phyloP scores from a whole-genome alignment of 2,888 invertebrate genomes.

The Oscheius sp. region DNA sequence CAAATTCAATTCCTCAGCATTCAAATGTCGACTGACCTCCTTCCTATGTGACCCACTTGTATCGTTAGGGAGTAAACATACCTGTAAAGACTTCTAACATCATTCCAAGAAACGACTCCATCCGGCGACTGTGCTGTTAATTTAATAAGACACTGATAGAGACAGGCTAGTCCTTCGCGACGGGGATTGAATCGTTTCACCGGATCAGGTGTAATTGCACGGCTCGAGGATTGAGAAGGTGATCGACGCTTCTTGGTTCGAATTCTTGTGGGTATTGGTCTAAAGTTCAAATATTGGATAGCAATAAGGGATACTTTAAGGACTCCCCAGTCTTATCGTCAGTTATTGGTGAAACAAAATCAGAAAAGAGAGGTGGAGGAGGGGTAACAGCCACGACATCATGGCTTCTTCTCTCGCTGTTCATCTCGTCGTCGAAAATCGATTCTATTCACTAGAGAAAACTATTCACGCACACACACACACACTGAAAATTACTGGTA shows the following conservation, averaged over 20 bases:
- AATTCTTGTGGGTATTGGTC: constrained; percentile 7
- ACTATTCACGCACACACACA: no score
- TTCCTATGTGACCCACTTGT: constrained; percentile 13
- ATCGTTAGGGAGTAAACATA: neutral
- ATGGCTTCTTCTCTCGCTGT: no score
- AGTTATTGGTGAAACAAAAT: no score
- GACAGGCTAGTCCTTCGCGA: neutral
- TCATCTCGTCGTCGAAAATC: no score
- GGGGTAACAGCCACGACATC: no score
- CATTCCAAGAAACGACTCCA: constrained; percentile 26
- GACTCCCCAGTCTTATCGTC: no score
- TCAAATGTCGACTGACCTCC: constrained; percentile 25
- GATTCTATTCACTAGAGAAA: no score
- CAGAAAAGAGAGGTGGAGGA: no score
- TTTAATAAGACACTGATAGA: constrained; percentile 2
- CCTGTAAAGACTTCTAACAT: constrained; percentile 26
- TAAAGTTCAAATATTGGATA: neutral
- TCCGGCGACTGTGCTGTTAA: constrained; percentile 3
- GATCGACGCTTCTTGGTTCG: neutral
- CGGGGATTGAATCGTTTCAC: constrained; percentile 8
- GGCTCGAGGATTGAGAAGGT: neutral
- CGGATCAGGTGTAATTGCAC: constrained; percentile 10
- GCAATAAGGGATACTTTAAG: no score
- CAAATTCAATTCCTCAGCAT: constrained; percentile 26
- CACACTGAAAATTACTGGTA: no score